Percentiles rank a stretch among this genome's conserved stretches.
These are phyloP conservation scores for Drosophila limbata DNA, from an alignment of 2,888 invertebrate species.

Conservation along the genomic window DNA sequence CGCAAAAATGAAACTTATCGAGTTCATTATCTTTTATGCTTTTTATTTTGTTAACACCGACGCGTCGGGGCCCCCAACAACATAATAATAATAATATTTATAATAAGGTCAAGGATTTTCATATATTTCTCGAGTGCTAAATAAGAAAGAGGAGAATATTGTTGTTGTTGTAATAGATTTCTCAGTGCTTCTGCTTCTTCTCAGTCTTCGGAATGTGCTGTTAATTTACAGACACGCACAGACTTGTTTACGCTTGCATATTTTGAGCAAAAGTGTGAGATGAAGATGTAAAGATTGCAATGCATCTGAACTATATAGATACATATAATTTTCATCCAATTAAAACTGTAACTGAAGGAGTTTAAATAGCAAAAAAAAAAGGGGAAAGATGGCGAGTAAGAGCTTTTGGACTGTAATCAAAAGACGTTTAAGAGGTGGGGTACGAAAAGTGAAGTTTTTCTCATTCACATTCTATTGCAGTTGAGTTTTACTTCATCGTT, in stretches of 20 bases:
- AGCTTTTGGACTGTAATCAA: constrained; percentile 5
- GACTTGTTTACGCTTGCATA: constrained; percentile 22
- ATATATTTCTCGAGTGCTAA: constrained; percentile 39
- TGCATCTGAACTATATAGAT: background rate
- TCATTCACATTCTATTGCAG: constrained; percentile 28
- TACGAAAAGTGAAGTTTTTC: background rate
- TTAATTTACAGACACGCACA: constrained; percentile 21
- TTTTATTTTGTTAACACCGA: constrained; percentile 20
- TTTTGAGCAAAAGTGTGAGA: constrained; percentile 21
- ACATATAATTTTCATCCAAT: background rate
- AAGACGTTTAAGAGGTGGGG: background rate
- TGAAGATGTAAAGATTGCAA: constrained; percentile 11
- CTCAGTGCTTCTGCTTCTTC: constrained; percentile 3
- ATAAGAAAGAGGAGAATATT: constrained; percentile 8
- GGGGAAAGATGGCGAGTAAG: background rate
- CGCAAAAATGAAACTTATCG: constrained; percentile 63
- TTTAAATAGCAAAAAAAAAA: background rate
- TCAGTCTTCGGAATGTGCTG: constrained; percentile 18
- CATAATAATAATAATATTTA: constrained; percentile 29
- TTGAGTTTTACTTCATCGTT: constrained; percentile 30
- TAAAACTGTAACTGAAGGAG: background rate
- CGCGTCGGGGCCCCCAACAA: constrained; percentile 5
- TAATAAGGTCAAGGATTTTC: constrained; percentile 67
- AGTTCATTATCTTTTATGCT: constrained; percentile 68
- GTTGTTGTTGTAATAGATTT: constrained; percentile 1